Conservation (phyloP, 2,113 vertebrate genomes). For the Thermophis baileyi region DNA sequence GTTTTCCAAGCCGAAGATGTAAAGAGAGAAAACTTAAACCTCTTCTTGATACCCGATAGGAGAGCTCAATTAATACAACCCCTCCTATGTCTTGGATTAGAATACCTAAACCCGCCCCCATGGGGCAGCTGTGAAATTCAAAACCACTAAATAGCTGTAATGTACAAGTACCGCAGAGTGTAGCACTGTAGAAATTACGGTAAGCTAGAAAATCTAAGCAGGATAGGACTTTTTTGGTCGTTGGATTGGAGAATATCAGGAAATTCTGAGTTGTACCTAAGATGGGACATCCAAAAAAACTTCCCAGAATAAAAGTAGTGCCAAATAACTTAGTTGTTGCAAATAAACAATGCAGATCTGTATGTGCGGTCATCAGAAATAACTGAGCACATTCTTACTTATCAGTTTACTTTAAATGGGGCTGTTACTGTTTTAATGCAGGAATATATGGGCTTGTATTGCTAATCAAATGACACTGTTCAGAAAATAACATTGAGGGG, state of each 20-base stretch:
- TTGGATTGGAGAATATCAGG: background rate
- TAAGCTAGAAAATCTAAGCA: background rate
- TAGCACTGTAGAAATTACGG: background rate
- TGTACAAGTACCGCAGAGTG: background rate
- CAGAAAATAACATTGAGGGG: background rate
- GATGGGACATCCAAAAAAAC: background rate
- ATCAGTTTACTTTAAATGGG: background rate
- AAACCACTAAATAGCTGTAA: background rate
- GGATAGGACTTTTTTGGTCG: background rate
- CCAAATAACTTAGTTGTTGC: background rate
- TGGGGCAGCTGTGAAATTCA: background rate
- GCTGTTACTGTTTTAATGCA: background rate
- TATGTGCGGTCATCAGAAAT: background rate
- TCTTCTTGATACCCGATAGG: background rate
- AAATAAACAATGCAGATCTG: background rate
- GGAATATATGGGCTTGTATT: background rate
- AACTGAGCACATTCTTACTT: background rate
- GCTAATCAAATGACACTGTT: background rate
- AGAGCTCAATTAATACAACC: background rate
- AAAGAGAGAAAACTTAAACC: background rate
- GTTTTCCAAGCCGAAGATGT: background rate
- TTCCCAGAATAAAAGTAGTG: background rate
- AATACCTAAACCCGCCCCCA: background rate
- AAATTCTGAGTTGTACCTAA: background rate
- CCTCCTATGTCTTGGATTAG: background rate